phyloP scores from a whole-genome alignment of 2,797 vertebrate species.

The Lemur catta region DNA sequence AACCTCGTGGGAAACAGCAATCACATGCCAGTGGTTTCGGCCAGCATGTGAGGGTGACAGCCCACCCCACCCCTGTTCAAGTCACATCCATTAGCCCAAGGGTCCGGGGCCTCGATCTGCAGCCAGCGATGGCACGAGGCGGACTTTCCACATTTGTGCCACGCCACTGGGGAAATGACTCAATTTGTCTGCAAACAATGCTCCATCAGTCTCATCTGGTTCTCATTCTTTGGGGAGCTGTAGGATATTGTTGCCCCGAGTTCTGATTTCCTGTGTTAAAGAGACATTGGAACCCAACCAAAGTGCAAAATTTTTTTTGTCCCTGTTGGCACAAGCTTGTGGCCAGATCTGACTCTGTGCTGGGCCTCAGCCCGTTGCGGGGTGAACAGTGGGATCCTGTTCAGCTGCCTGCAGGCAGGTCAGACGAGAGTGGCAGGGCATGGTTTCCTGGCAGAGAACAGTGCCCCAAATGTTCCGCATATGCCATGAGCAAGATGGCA shows the following conservation, averaged over 20 bases:
- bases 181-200: neutral
- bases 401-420: neutral
- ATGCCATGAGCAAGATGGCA: neutral
- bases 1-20: neutral
- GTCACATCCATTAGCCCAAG: neutral
- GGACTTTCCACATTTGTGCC: neutral
- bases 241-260: neutral
- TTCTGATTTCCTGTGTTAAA: neutral
- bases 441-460: neutral
- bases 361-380: neutral
- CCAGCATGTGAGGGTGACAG: accelerated
- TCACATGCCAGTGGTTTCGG: neutral
- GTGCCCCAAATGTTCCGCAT: neutral
- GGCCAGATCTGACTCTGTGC: neutral
- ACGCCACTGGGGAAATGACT: neutral
- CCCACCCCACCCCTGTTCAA: neutral
- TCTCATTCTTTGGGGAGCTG: neutral
- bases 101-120: no score
- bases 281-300: neutral
- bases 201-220: neutral
- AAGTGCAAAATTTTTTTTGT: neutral
- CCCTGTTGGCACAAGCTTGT: neutral
- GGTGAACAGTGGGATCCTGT: neutral
- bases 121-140: accelerated
- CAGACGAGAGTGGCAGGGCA: neutral